Conservation (phyloP, 2,888 invertebrate species). For the Brassicogethes aeneus region DNA sequence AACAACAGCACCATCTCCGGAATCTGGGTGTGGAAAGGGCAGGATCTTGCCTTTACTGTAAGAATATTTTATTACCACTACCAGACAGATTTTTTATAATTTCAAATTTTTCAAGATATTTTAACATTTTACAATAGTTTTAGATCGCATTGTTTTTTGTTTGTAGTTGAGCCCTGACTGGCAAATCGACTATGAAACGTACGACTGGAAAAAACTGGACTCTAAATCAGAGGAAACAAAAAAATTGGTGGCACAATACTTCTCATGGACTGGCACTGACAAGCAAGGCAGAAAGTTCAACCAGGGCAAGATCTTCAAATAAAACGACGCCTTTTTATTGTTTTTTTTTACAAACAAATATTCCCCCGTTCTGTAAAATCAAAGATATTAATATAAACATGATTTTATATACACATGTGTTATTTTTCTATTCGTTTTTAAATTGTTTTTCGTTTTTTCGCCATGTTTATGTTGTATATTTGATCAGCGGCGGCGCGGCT, state of each 20-base stretch:
- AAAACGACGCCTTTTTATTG: slow-evolving; percentile 29
- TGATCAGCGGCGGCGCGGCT: not conserved
- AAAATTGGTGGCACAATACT: slow-evolving; percentile 78
- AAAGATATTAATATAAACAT: not conserved
- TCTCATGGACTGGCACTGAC: slow-evolving; percentile 83
- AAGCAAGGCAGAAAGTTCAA: slow-evolving; percentile 87
- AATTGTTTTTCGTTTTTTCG: too few species aligned
- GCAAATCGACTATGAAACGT: slow-evolving; percentile 95
- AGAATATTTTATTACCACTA: slow-evolving; percentile 22
- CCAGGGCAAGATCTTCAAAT: slow-evolving; percentile 99
- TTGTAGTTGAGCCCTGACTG: slow-evolving; percentile 78
- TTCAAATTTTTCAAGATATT: slow-evolving; percentile 4
- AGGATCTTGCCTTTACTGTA: slow-evolving; percentile 80
- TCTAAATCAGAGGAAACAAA: slow-evolving; percentile 71
- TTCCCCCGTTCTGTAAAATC: not conserved
- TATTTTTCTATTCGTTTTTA: not conserved
- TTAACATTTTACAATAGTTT: slow-evolving; percentile 4
- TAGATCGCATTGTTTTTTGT: slow-evolving; percentile 10
- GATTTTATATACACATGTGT: not conserved
- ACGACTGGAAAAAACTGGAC: slow-evolving; percentile 92
- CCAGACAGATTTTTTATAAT: slow-evolving; percentile 4
- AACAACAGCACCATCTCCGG: slow-evolving; percentile 91
- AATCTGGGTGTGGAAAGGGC: slow-evolving; percentile 97
- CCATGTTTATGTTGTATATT: not conserved
- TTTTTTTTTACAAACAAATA: too few species aligned